These are phyloP conservation scores for Amphipoea lucens DNA, from an alignment of 2,888 invertebrate genomes.

Conservation along the genomic window DNA sequence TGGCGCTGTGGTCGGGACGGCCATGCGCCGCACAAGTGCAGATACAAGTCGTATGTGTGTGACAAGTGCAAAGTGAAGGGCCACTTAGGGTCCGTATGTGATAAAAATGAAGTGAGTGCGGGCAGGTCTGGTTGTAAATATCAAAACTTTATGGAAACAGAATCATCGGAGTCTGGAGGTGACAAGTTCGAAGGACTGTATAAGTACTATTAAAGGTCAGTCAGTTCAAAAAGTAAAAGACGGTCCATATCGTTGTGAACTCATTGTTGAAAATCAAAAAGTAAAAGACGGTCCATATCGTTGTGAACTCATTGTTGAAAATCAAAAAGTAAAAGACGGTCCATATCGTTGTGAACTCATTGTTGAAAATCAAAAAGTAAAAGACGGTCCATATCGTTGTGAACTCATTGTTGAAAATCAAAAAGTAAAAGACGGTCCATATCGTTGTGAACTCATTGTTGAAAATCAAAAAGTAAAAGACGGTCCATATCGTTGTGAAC, in stretches of 20 bases:
- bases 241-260: too few species aligned
- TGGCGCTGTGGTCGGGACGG: constrained; percentile 38
- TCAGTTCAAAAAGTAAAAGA: constrained; percentile 11
- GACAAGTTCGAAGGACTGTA: constrained; percentile 18
- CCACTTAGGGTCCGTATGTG: constrained; percentile 35
- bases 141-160: constrained; percentile 3
- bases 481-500: constrained; percentile 17
- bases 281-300: constrained; percentile 26
- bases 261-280: too few species aligned
- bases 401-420: constrained; percentile 7
- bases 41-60: background rate
- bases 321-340: too few species aligned
- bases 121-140: constrained; percentile 5
- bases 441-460: too few species aligned
- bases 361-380: too few species aligned
- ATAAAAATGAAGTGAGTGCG: constrained; percentile 9
- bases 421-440: too few species aligned
- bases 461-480: too few species aligned
- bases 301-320: constrained; percentile 6
- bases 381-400: constrained; percentile 21
- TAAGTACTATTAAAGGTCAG: constrained; percentile 12
- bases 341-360: too few species aligned
- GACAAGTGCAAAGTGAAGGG: constrained; percentile 1
- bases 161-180: constrained; percentile 3
- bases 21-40: background rate